Conservation (phyloP, 2,797 vertebrate species). For the Anomalospiza imberbis region DNA sequence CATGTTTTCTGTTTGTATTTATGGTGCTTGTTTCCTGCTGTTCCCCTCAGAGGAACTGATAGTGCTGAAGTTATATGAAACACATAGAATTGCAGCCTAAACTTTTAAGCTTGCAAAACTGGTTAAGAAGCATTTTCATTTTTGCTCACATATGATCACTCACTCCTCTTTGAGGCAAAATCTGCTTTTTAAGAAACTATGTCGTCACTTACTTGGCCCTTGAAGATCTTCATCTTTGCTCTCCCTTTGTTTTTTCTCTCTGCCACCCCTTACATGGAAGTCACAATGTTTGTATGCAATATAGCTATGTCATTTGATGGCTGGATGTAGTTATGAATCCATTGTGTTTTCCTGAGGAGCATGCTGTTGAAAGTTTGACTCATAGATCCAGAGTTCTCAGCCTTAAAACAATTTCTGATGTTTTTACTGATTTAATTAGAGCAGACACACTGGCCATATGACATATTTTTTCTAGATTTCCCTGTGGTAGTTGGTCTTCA, state of each 20-base stretch:
- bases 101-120: not conserved
- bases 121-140: not conserved
- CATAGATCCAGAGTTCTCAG: not conserved
- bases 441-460: not conserved
- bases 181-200: not conserved
- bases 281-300: not conserved
- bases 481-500: not conserved
- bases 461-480: not conserved
- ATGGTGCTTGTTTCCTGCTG: not conserved
- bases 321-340: not conserved
- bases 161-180: not conserved
- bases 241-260: not conserved
- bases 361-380: not conserved
- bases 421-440: not conserved
- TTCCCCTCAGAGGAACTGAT: not conserved
- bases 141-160: not conserved
- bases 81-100: accelerated
- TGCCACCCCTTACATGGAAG: not conserved
- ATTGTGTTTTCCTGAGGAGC: not conserved
- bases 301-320: not conserved
- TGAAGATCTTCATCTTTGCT: not conserved
- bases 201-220: not conserved
- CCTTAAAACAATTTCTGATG: not conserved
- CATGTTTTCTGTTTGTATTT: not conserved
- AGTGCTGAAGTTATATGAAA: not conserved